Evolutionary conservation across 2,888 invertebrate genomes (phyloP), one percentile per base, ranked within the genome.

Genomic region (Melieria omissa): DNA sequence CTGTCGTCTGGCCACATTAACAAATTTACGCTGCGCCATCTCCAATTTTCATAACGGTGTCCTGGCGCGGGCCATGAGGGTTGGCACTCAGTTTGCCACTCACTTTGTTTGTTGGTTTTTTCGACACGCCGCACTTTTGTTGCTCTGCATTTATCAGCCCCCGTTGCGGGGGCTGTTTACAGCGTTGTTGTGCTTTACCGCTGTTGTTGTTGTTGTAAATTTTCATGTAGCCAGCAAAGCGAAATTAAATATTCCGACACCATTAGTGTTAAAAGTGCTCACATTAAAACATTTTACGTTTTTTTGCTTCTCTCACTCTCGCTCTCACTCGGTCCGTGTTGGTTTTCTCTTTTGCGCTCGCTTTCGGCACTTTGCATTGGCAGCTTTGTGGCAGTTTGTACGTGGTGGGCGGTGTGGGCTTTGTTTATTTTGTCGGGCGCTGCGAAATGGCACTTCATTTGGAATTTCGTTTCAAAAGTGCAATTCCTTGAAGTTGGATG

Each of bases 191-290:
- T 10, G 4, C 42, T 10, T 42, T n/a, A 42, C n/a, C 6, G 41
- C 71, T 60, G 6, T 71, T 58, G 44, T 45, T 64, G 42, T 45
- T 54, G 47, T 52, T 69, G 46, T 70, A 41, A 49, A 46, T 61
- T 58, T 41, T 42, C 52, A 29, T 46, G 47, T 46, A 55, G 54
- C 62, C 57, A 63, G 44, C 62, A 69, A 45, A 52, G 49, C 6
- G 44, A 81, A 83, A 83, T 84, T 85, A 84, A 83, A 82, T 84
- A 85, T 83, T 85, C 84, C 81, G 84, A 82, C 84, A 84, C 85
- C 85, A 85, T 84, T 83, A 85, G 85, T 84, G 84, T 81, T 84
- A 81, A 85, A 83, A 85, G 83, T 83, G 84, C 73, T 75, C 74
- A 77, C 75, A 77, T 77, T 75, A 69, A 74, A 76, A 76, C 75